Percentiles rank a stretch among this genome's conserved stretches.
Evolutionary conservation across 2,888 invertebrate genomes (phyloP).

Genomic region (Noctua janthe): DNA sequence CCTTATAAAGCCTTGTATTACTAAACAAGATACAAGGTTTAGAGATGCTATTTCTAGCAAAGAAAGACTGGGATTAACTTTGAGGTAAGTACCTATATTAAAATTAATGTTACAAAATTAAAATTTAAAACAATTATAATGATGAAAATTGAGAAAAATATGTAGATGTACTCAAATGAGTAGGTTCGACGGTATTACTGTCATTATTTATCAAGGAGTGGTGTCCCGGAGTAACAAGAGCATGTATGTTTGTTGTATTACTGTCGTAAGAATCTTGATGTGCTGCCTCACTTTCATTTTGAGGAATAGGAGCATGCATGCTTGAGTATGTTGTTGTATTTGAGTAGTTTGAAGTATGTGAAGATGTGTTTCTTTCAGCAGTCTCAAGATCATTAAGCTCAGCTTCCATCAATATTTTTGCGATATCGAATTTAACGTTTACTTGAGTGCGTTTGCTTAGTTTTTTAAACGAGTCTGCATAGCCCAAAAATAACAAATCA

Average conservation of each 20-base stretch:
- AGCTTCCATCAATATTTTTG: constrained; percentile 3
- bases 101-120: not conserved
- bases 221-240: constrained; percentile 5
- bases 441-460: not conserved
- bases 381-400: not conserved
- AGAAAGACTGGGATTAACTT: constrained; percentile 21
- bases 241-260: not conserved
- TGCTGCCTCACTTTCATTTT: too few relatives aligned
- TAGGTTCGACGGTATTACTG: not conserved
- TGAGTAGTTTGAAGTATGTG: constrained; percentile 1
- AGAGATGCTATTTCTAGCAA: constrained; percentile 27
- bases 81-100: constrained; percentile 16
- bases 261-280: too few relatives aligned
- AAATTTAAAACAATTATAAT: not conserved
- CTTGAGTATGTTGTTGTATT: not conserved
- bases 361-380: constrained; percentile 1
- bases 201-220: constrained; percentile 3
- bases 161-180: constrained; percentile 9
- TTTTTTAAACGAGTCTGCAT: constrained; percentile 7
- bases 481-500: constrained; percentile 10
- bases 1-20: constrained; percentile 15
- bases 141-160: constrained; percentile 7
- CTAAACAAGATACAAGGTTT: constrained; percentile 27
- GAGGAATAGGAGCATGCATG: not conserved
- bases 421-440: constrained; percentile 6